A percentile compares a stretch with the other conserved stretches of the same genome.
Conservation (phyloP, 2,113 vertebrate species). For the Paramormyrops kingsleyae region DNA sequence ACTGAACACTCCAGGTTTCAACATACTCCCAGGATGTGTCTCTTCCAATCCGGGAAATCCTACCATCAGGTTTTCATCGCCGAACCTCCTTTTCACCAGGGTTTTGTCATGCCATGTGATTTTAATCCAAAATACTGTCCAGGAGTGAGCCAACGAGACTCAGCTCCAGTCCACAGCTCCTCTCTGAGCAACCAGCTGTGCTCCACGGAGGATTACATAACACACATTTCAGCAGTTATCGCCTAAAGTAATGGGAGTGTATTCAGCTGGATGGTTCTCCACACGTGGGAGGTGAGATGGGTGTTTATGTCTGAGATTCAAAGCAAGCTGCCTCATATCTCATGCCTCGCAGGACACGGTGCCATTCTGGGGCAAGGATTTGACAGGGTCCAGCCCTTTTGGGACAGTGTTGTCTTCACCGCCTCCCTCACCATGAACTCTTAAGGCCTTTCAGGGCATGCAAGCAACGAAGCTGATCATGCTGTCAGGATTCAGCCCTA, state of each 20-base stretch:
- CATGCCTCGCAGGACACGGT: neutral
- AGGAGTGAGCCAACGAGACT: neutral
- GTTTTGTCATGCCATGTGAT: slow-evolving; percentile 6
- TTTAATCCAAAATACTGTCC: neutral
- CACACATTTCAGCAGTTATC: slow-evolving; percentile 21
- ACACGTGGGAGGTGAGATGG: neutral
- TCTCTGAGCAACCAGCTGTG: slow-evolving; percentile 52
- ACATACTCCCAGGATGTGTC: neutral
- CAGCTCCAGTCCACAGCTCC: neutral
- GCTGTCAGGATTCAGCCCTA: neutral
- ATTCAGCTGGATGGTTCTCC: slow-evolving; percentile 25
- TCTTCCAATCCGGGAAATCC: neutral
- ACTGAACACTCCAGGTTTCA: slow-evolving; percentile 13
- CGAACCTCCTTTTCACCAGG: neutral
- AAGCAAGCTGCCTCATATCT: slow-evolving; percentile 6
- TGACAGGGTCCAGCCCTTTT: slow-evolving; percentile 25
- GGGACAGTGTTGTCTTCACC: slow-evolving; percentile 24
- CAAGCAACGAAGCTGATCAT: slow-evolving; percentile 25
- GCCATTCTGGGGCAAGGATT: neutral
- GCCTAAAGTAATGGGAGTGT: slow-evolving; percentile 17
- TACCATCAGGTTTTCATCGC: neutral
- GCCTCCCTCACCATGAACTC: neutral
- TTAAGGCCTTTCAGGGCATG: neutral
- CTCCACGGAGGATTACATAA: slow-evolving; percentile 54
- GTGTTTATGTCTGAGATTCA: slow-evolving; percentile 7